Base-by-base conservation (phyloP, 2,888 invertebrate species). In the Dolomedes plantarius region DNA sequence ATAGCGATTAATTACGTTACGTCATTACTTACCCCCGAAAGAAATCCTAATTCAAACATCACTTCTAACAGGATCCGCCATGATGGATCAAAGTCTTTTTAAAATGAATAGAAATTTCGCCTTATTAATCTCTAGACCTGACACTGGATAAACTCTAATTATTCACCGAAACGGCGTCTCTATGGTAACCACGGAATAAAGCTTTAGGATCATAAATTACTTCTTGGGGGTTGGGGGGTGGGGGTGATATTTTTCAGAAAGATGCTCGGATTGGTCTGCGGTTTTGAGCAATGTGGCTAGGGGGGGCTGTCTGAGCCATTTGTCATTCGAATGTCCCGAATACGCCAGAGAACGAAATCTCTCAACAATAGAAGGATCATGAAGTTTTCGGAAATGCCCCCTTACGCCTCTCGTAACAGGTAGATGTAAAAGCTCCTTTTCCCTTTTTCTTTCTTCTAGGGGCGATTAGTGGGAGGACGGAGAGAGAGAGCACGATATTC, bases 101-200 rank as follows among this genome's bases (percentile, higher is more conserved):
- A 56, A 56, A 56, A 56, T 23, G 56, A 19, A 56, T 23, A 2
- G 56, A 56, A 56, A 56, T 23, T 56, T 46, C 16, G 23, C 56
- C 23, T 56, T 56, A 56, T 56, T 56, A 56, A 56, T 56, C 56
- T 23, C 56, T 11, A 23, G 23, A 23, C 23, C 56, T 56, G 56
- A 56, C 56, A 56, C 56, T 56, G 56, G 56, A 56, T 56, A 56
- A 56, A 56, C 56, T 56, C 23, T 56, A 56, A 56, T 56, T 56
- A 56, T 56, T 56, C 56, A 56, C 56, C 56, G 56, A 16, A 23
- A 19, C 23, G 23, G 23, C 19, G 56, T 56, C 23, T 1, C 56
- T 23, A 56, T 56, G 23, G 56, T 3, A 56, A 56, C 56, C 23
- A 23, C 5, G 3, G 23, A 56, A 56, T 56, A 56, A 56, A 56